Conservation (phyloP, 2,797 vertebrate genomes). For the Myoxocephalus aenaeus region DNA sequence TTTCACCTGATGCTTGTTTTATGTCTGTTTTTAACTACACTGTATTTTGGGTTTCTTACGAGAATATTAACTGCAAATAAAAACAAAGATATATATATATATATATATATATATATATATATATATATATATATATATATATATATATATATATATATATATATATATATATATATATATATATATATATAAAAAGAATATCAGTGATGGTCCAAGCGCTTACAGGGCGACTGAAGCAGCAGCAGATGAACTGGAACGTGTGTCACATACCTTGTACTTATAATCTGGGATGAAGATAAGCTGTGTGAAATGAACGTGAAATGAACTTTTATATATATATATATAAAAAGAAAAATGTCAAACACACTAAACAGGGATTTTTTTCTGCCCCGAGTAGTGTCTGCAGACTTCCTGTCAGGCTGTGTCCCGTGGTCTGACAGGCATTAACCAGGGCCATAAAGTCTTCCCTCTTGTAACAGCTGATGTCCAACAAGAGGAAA, state of each 20-base stretch:
- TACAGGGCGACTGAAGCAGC: conserved; percentile 14
- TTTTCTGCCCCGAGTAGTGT: neutral
- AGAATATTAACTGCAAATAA: neutral
- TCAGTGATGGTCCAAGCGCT: conserved; percentile 12
- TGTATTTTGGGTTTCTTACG: neutral
- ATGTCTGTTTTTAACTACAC: neutral
- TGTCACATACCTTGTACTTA: conserved; percentile 53
- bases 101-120: no score
- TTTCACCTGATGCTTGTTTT: no score
- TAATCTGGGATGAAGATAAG: conserved; percentile 44
- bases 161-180: no score
- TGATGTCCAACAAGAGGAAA: neutral
- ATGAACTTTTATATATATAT: no score
- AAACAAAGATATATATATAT: neutral
- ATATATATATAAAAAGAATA: neutral
- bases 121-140: no score
- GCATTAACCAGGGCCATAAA: neutral
- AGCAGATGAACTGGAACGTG: conserved; percentile 1
- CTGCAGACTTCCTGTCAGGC: neutral
- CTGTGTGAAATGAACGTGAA: conserved; percentile 49
- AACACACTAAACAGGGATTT: neutral
- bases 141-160: no score
- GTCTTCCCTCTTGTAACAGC: neutral
- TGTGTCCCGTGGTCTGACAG: neutral
- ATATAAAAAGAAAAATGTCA: no score